Evolutionary conservation across 2,888 invertebrate species (phyloP).

Genomic region (Argyresthia goedartella): DNA sequence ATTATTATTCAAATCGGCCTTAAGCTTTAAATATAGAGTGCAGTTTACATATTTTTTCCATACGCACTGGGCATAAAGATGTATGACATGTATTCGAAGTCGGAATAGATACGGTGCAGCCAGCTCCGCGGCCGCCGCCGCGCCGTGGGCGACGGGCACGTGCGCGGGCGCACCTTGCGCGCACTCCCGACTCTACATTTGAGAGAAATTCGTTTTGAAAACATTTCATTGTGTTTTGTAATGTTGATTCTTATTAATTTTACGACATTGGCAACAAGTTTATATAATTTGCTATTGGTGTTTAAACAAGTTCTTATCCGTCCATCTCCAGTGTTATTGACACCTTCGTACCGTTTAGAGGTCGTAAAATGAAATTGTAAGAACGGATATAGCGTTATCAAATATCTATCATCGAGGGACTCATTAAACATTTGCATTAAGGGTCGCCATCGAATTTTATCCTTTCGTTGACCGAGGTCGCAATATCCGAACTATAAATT

Average conservation of each 20-base stretch:
- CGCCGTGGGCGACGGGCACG: slow-evolving; percentile 60
- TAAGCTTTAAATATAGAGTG: slow-evolving; percentile 47
- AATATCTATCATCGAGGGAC: not conserved
- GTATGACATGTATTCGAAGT: slow-evolving; percentile 67
- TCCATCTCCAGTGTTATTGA: not conserved
- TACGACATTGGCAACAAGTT: not conserved
- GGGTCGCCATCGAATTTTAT: slow-evolving; percentile 26
- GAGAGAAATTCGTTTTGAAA: not conserved
- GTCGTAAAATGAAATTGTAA: slow-evolving; percentile 2
- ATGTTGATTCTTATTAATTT: not conserved
- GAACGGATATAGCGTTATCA: not conserved
- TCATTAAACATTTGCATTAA: slow-evolving; percentile 5
- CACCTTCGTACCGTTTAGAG: not conserved
- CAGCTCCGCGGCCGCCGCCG: no score
- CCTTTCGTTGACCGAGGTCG: slow-evolving; percentile 62
- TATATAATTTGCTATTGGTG: not conserved
- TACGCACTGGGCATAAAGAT: slow-evolving; percentile 46
- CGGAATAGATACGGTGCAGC: slow-evolving; percentile 50
- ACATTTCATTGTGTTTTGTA: not conserved
- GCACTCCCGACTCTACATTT: not conserved
- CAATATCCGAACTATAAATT: slow-evolving; percentile 67
- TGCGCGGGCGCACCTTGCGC: slow-evolving; percentile 65
- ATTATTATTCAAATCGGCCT: slow-evolving; percentile 59
- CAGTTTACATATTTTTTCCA: slow-evolving; percentile 41
- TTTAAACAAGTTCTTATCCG: not conserved